A percentile compares a stretch with the other conserved stretches of the same genome.
Conservation (phyloP, 1,140 invertebrate genomes). For the Drosophila orena region DNA sequence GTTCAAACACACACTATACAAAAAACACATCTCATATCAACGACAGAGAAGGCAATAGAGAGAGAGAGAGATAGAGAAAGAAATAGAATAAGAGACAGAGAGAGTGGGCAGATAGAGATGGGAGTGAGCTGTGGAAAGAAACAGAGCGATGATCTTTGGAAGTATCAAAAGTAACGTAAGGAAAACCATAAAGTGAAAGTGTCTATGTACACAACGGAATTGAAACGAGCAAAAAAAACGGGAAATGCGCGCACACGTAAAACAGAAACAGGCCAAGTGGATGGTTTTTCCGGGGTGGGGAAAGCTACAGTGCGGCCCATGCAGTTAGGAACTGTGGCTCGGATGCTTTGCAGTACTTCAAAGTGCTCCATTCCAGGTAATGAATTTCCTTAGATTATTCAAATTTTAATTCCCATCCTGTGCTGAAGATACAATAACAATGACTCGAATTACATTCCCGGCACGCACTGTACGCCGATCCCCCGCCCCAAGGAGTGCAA, state of each 20-base stretch:
- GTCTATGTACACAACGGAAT: slow-evolving; percentile 35
- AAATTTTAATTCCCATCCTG: background rate
- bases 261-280: slow-evolving; percentile 29
- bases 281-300: background rate
- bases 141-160: slow-evolving; percentile 38
- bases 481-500: slow-evolving; percentile 2
- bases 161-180: slow-evolving; percentile 36
- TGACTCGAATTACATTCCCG: slow-evolving; percentile 3
- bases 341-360: background rate
- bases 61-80: slow-evolving; percentile 7
- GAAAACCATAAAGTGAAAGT: slow-evolving; percentile 47
- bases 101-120: slow-evolving; percentile 3
- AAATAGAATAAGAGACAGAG: slow-evolving; percentile 2
- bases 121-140: slow-evolving; percentile 11
- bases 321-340: background rate
- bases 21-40: slow-evolving; percentile 16
- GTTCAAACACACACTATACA: slow-evolving; percentile 30
- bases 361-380: background rate
- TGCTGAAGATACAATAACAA: slow-evolving; percentile 3
- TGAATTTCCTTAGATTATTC: background rate
- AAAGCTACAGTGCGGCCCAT: slow-evolving; percentile 13
- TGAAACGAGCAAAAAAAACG: slow-evolving; percentile 45
- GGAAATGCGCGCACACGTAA: slow-evolving; percentile 45
- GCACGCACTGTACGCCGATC: slow-evolving; percentile 40
- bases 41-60: slow-evolving; percentile 2